A percentile compares a stretch with the other conserved stretches of the same genome.
Evolutionary conservation across 2,888 invertebrate genomes (phyloP).

Genomic region (Peribatodes rhomboidaria): DNA sequence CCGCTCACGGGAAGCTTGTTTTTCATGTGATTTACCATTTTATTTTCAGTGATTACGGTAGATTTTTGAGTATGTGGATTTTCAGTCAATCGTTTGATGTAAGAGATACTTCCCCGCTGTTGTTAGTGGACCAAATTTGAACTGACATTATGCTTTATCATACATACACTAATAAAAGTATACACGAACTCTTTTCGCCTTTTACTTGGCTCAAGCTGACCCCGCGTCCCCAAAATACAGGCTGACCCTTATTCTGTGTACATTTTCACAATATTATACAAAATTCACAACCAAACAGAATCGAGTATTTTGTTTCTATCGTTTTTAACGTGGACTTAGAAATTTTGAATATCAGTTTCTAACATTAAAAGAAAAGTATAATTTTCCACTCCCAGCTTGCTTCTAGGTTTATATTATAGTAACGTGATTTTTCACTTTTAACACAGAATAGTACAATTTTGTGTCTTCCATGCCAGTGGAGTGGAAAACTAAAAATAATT

Average conservation of each 20-base stretch:
- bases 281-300: constrained; percentile 49
- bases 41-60: too few species aligned
- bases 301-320: constrained; percentile 46
- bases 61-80: too few species aligned
- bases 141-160: too few species aligned
- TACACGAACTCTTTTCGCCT: constrained; percentile 9
- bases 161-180: too few species aligned
- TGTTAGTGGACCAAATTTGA: too few species aligned
- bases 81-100: too few species aligned
- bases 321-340: constrained; percentile 35
- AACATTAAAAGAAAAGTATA: constrained; percentile 20
- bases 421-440: constrained; percentile 8
- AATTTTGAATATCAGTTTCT: constrained; percentile 19
- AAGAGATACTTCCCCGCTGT: too few species aligned
- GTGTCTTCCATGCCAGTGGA: too few species aligned
- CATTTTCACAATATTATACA: constrained; percentile 32
- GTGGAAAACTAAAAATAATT: constrained; percentile 16
- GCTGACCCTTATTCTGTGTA: constrained; percentile 8
- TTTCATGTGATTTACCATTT: too few species aligned
- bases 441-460: not conserved
- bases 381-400: too few species aligned
- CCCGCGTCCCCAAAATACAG: not conserved
- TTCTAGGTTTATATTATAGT: too few species aligned
- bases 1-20: too few species aligned
- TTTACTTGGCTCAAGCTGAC: constrained; percentile 10